A percentile compares a stretch with the other conserved stretches of the same genome.
These are phyloP conservation scores for Hemiprocne comata DNA, from an alignment of 2,113 vertebrate genomes.

Conservation along the genomic window DNA sequence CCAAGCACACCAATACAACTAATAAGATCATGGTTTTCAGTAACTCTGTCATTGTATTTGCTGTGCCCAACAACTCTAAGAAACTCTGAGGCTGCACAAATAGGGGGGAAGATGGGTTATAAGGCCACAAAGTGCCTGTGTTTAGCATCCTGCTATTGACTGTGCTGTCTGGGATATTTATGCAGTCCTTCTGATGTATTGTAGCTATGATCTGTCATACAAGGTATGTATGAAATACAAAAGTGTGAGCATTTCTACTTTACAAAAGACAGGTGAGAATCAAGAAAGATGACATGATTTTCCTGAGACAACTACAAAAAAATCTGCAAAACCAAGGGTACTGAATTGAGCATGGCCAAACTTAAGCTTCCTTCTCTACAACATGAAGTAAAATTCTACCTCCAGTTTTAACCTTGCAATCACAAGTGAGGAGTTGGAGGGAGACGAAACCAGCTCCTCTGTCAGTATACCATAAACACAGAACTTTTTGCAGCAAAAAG, in stretches of 20 bases:
- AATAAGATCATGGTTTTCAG: background rate
- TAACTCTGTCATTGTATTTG: background rate
- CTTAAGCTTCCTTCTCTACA: background rate
- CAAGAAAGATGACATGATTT: background rate
- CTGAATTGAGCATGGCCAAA: background rate
- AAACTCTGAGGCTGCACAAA: background rate
- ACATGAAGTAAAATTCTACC: background rate
- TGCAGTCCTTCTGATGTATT: background rate
- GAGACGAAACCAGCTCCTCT: background rate
- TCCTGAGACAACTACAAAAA: background rate
- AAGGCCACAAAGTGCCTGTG: background rate
- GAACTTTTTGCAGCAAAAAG: background rate
- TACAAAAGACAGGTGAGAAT: background rate
- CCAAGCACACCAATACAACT: background rate
- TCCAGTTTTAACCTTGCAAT: background rate
- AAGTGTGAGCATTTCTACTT: background rate
- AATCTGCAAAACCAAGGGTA: background rate
- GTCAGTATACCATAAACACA: background rate
- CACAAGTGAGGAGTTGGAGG: rapidly evolving
- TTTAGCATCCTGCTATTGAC: background rate
- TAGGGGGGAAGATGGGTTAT: background rate
- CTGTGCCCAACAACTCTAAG: background rate
- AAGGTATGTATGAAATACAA: background rate
- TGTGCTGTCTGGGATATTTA: background rate
- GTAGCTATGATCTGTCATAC: background rate